Base-by-base conservation (phyloP, 2,888 invertebrate genomes). In the Drosophila affinis region DNA sequence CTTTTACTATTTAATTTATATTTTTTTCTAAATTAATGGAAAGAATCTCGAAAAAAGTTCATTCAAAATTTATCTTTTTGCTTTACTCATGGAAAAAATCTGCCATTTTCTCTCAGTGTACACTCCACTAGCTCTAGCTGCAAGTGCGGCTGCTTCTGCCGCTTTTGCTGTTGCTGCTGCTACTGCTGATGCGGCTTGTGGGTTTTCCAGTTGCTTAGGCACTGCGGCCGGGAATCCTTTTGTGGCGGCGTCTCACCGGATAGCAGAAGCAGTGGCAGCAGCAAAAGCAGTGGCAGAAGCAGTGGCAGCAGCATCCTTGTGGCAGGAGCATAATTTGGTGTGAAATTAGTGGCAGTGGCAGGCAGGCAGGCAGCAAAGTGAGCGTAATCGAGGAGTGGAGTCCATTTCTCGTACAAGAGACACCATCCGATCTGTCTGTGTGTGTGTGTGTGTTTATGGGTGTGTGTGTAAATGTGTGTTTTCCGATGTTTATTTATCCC, bases 251-350 rank as follows among this genome's bases (percentile, higher is more conserved):
- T 44, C 71, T 60, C 53, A 59, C 48, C 34, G 39, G 14, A 39
- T 39, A n/a, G 39, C 29, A 39, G 39, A 4, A 32, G 32, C 60
- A 14, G 18, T 7, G 34, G 27, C 46, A 32, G n/a, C 48, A 34
- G 39, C 9, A 45, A n/a, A n/a, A n/a, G 32, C 59, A 45, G 32
- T 56, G 17, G 24, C 7, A 47, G 27, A 29, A 32, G n/a, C 55
- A 39, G n/a, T 48, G 6, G 5, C 29, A 55, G 3, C 57, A 47
- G 47, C 57, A 53, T 59, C 69, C 59, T 52, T 70, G 39, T 57
- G 56, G 64, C 49, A 47, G 72, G 86, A 80, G 77, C 82, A 75
- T 86, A 77, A 85, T 83, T 86, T 79, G 76, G 71, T 69, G 68
- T 70, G 61, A 87, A 84, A 81, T 88, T 79, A 84, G 84, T 39